Base-by-base conservation (phyloP, 2,797 vertebrate genomes). In the Ptychobarbus kaznakovi region DNA sequence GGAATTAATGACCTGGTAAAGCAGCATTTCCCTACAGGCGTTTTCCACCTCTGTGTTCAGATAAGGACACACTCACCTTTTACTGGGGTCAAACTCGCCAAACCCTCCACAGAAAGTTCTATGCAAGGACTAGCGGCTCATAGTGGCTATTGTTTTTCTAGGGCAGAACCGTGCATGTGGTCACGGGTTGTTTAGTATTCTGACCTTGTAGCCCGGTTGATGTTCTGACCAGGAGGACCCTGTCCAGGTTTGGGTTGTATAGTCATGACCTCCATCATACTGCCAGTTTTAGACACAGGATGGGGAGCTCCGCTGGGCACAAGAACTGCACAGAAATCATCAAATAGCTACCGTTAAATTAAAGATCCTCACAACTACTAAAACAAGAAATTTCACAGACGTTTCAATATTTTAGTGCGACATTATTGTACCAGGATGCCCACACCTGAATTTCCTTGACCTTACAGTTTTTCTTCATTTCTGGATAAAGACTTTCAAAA, bases 191-290 rank as follows among this genome's bases (percentile, higher is more conserved):
- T 38, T 89, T 92, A 38, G 44, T 68, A 16, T 22, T 18, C 89
- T 90, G 94, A 97, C 98, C 97, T 96, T 35, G 95, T 85, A 68
- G 94, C 63, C 86, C 98, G 94, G 87, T 95, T 95, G n/a, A 95
- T 94, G 0, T 94, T 94, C 82, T 96, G 96, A 6, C 91, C 91
- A 53, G 92, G 79, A 0, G 94, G 89, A 3, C 91, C 93, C 74
- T 92, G 96, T 22, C 93, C 91, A 0, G 91, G 85, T 90, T 98
- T 99, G 3, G 94, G 90, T 81, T 97, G 96, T 78, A 97, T 92
- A 92, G 81, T 96, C 93, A 97, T 89, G 44, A 95, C 92, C 87
- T 99, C 98, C 80, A 98, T 95, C 86, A 96, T 91, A 53, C 94
- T 93, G 80, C 94, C 91, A 2, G 94, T 93, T 94, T 97, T 99